Conservation (phyloP, 2,113 vertebrate genomes). For the Ginglymostoma cirratum region DNA sequence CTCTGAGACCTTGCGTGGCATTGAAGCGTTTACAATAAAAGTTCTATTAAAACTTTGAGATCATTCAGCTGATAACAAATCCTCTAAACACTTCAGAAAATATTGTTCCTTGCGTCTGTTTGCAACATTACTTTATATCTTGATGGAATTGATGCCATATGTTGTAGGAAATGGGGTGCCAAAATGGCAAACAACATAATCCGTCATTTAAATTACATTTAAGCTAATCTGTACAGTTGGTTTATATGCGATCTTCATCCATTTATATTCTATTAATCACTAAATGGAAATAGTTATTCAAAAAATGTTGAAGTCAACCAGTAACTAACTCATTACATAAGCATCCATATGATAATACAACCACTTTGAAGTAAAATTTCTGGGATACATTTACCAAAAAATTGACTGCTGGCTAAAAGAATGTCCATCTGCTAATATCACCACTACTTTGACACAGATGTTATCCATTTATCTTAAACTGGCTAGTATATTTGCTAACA, state of each 20-base stretch:
- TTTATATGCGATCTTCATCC: neutral
- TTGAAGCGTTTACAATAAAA: neutral
- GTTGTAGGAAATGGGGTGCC: neutral
- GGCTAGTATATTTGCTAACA: neutral
- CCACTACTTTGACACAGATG: neutral
- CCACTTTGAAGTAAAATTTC: neutral
- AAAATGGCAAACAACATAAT: neutral
- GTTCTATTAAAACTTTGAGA: neutral
- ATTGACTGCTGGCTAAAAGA: neutral
- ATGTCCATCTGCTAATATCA: neutral
- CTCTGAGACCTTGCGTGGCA: neutral
- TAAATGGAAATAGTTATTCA: neutral
- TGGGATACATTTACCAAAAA: neutral
- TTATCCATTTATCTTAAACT: neutral
- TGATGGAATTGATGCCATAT: neutral
- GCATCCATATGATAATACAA: neutral
- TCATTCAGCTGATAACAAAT: neutral
- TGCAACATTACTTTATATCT: neutral
- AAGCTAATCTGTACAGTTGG: neutral
- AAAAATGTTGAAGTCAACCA: neutral
- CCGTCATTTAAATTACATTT: neutral
- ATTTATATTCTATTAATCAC: neutral
- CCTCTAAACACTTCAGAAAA: neutral
- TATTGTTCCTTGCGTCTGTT: neutral
- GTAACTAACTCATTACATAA: neutral